Conservation (phyloP, 2,113 vertebrate genomes). For the Alosa alosa region DNA sequence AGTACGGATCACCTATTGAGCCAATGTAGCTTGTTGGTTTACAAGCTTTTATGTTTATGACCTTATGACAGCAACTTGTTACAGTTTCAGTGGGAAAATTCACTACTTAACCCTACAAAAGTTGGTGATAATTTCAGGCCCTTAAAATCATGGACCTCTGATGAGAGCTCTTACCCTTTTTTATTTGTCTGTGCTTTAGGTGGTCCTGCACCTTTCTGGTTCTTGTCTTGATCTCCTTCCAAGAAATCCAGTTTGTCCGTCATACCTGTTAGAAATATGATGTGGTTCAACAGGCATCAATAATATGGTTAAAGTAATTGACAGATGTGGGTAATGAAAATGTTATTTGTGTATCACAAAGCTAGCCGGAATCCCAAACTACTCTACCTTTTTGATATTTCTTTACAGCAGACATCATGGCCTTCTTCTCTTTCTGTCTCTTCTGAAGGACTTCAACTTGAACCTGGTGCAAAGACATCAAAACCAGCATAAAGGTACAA, state of each 20-base stretch:
- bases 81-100: not conserved
- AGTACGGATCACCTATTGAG: no score
- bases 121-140: not conserved
- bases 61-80: not conserved
- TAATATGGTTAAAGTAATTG: not conserved
- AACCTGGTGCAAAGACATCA: conserved; percentile 72
- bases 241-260: conserved; percentile 96
- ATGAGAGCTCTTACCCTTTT: conserved; percentile 55
- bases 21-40: no score
- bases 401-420: conserved; percentile 91
- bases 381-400: conserved; percentile 92
- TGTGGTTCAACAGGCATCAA: not conserved
- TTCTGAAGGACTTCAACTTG: conserved; percentile 92
- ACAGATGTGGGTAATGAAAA: not conserved
- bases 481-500: no score
- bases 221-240: conserved; percentile 81
- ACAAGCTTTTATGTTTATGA: no score
- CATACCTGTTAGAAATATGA: conserved; percentile 76
- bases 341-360: not conserved
- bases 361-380: not conserved
- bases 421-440: conserved; percentile 91
- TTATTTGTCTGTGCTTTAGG: conserved; percentile 59
- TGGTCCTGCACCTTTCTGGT: conserved; percentile 51
- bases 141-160: not conserved
- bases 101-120: no score